Conservation (phyloP, 2,888 invertebrate genomes). For the Melinaea marsaeus region DNA sequence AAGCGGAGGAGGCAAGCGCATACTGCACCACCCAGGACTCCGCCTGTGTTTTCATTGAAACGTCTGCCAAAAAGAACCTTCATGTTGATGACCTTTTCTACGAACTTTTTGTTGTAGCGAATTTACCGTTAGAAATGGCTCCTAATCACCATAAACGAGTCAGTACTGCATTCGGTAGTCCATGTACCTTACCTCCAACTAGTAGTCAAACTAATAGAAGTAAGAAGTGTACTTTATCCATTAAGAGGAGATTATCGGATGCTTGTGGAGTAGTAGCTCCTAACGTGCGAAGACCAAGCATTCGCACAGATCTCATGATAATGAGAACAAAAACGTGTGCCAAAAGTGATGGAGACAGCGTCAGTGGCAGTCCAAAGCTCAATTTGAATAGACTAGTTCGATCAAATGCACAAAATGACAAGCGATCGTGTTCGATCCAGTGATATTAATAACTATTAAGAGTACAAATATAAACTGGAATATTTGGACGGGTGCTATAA, state of each 20-base stretch:
- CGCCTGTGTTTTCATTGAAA: slow-evolving; percentile 87
- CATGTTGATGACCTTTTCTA: slow-evolving; percentile 91
- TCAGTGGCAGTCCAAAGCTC: slow-evolving; percentile 74
- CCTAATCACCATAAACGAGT: slow-evolving; percentile 91
- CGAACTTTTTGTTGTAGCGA: slow-evolving; percentile 88
- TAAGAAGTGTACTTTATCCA: slow-evolving; percentile 87
- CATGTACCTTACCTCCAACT: slow-evolving; percentile 85
- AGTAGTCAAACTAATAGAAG: slow-evolving; percentile 81
- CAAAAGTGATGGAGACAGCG: slow-evolving; percentile 81
- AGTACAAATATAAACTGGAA: slow-evolving; percentile 22
- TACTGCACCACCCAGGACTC: slow-evolving; percentile 87
- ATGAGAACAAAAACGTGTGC: slow-evolving; percentile 90
- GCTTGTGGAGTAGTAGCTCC: slow-evolving; percentile 94
- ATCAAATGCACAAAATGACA: slow-evolving; percentile 64
- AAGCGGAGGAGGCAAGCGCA: slow-evolving; percentile 85
- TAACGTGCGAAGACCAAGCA: slow-evolving; percentile 90
- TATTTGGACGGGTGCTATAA: slow-evolving; percentile 20
- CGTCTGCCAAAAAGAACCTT: slow-evolving; percentile 88
- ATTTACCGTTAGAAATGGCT: slow-evolving; percentile 92
- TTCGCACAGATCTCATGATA: slow-evolving; percentile 91
- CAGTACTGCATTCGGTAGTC: slow-evolving; percentile 85
- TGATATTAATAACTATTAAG: slow-evolving; percentile 48
- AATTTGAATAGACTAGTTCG: slow-evolving; percentile 71
- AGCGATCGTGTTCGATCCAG: slow-evolving; percentile 70
- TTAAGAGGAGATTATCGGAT: slow-evolving; percentile 89